A percentile compares a stretch with the other conserved stretches of the same genome.
These are phyloP conservation scores for Otis tarda DNA, from an alignment of 2,113 vertebrate species.

Conservation along the genomic window DNA sequence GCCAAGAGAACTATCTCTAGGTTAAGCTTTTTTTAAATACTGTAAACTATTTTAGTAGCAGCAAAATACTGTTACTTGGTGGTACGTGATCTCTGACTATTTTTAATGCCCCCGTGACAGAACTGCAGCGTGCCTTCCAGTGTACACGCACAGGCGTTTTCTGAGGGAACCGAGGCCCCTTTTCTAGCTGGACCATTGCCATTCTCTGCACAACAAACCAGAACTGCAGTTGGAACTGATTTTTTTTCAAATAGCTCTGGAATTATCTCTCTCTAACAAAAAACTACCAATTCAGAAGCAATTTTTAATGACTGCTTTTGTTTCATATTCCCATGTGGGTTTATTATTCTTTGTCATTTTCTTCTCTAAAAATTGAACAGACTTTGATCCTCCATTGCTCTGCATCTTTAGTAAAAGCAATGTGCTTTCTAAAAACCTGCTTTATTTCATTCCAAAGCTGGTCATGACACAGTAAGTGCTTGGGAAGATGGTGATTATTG, in stretches of 20 bases:
- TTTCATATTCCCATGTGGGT: constrained; percentile 50
- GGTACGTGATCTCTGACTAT: constrained; percentile 55
- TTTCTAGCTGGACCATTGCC: constrained; percentile 4
- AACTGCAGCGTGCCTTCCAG: not conserved
- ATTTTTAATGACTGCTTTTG: constrained; percentile 64
- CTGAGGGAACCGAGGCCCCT: not conserved
- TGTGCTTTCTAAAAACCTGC: not conserved
- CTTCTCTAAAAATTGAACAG: constrained; percentile 24
- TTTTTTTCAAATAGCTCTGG: constrained; percentile 45
- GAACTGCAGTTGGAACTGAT: constrained; percentile 42
- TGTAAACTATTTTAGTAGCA: constrained; percentile 69
- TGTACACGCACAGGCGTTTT: constrained; percentile 23
- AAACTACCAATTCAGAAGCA: constrained; percentile 39
- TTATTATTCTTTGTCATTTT: constrained; percentile 42
- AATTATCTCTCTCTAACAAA: constrained; percentile 55
- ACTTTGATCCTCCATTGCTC: constrained; percentile 12
- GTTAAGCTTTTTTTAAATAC: constrained; percentile 70
- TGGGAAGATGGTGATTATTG: not conserved
- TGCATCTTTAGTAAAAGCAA: not conserved
- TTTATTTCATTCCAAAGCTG: not conserved
- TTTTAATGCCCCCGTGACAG: constrained; percentile 46
- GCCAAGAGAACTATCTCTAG: constrained; percentile 68
- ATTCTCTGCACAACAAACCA: constrained; percentile 17
- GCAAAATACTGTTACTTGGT: constrained; percentile 49
- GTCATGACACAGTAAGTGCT: not conserved